These are phyloP conservation scores for Notocelia uddmanniana DNA, from an alignment of 2,888 invertebrate species.

Conservation along the genomic window DNA sequence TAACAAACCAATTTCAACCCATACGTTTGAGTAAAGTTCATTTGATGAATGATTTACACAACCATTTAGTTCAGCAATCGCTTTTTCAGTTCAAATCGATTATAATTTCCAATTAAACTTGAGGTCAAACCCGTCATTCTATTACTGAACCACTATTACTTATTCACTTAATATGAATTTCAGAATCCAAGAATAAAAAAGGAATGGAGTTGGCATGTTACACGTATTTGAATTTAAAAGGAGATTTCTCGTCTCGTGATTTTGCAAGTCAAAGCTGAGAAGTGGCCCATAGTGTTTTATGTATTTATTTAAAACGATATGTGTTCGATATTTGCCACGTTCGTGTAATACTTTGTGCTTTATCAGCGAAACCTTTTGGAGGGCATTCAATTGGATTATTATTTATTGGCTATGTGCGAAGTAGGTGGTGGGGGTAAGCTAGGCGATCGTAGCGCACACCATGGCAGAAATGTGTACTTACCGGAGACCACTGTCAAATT, in stretches of 20 bases:
- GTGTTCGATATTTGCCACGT: constrained; percentile 5
- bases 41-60: too few species aligned
- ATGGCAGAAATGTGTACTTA: too few species aligned
- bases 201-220: constrained; percentile 3
- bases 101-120: constrained; percentile 7
- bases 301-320: constrained; percentile 34
- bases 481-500: too few species aligned
- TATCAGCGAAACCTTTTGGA: neutral
- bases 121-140: neutral
- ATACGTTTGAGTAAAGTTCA: too few species aligned
- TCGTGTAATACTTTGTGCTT: neutral
- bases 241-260: constrained; percentile 30
- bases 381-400: too few species aligned
- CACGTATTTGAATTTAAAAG: constrained; percentile 36
- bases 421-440: too few species aligned
- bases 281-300: constrained; percentile 1
- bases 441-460: too few species aligned
- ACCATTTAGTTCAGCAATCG: too few species aligned
- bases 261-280: constrained; percentile 43
- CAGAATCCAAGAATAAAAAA: constrained; percentile 17
- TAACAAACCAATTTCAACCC: too few species aligned
- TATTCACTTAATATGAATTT: constrained; percentile 30
- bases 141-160: constrained; percentile 4
- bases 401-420: too few species aligned
- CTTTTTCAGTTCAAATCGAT: too few species aligned